These are phyloP conservation scores for Heterodera carotae DNA, from an alignment of 1,140 invertebrate species.

Conservation along the genomic window DNA sequence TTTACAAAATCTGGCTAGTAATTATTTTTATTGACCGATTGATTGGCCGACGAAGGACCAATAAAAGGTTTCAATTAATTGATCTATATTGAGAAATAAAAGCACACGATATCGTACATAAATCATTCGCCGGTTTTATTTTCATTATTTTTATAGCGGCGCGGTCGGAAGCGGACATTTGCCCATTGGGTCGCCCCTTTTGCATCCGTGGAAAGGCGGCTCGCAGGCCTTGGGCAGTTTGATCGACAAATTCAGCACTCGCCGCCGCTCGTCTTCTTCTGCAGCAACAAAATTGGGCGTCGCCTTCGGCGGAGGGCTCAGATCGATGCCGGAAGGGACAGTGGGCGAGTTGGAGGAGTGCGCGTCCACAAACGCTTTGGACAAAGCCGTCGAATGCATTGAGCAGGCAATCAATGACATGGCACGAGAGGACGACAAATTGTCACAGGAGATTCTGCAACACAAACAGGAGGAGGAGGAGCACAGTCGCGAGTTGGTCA, in stretches of 20 bases:
- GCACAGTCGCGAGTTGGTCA: not conserved
- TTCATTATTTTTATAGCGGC: not conserved
- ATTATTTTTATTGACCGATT: too few species aligned
- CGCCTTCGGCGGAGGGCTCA: not conserved
- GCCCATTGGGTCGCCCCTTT: slow-evolving; percentile 30
- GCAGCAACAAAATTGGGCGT: slow-evolving; percentile 9
- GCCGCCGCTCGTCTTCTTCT: slow-evolving; percentile 35
- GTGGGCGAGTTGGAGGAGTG: not conserved
- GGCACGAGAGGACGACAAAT: not conserved
- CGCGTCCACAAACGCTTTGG: slow-evolving; percentile 20
- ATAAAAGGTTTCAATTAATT: too few species aligned
- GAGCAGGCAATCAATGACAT: slow-evolving; percentile 13
- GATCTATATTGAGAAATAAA: too few species aligned
- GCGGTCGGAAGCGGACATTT: slow-evolving; percentile 8
- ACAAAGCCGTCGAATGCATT: slow-evolving; percentile 26
- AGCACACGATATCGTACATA: too few species aligned
- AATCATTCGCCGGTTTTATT: not conserved
- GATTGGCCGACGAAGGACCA: too few species aligned
- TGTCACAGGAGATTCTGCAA: not conserved
- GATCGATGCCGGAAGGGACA: not conserved
- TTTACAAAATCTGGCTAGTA: too few species aligned
- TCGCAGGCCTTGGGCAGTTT: slow-evolving; percentile 29
- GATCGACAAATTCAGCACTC: slow-evolving; percentile 41
- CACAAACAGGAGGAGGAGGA: not conserved
- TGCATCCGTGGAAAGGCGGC: slow-evolving; percentile 25